Base-by-base conservation (phyloP, 2,888 invertebrate species). In the Hypomecis atomaria region DNA sequence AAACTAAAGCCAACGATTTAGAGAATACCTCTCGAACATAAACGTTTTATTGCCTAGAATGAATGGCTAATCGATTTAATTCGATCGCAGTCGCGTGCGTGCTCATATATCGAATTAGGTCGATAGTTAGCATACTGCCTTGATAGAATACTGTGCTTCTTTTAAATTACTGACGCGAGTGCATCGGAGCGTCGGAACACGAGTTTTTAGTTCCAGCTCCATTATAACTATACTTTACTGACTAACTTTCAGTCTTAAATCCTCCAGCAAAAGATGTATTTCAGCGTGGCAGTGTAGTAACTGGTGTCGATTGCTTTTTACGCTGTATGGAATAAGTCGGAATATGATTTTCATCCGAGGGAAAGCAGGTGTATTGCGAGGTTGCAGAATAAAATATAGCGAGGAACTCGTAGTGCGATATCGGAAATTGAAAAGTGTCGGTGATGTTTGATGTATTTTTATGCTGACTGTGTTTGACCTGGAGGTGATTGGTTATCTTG, bases 331-430 rank as follows among this genome's bases (percentile, higher is more conserved):
- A 83, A 83, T 85, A 85, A 84, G 84, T 87, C 75, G 75, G 81
- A 83, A 83, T 86, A 85, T 84, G 83, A 87, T 88, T 71, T 86
- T 86, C 78, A 84, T 84, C 78, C 73, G 73, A 78, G 83, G 82
- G 86, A 88, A 87, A 87, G 85, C 83, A 65, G 77, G 77, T 70
- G 69, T 80, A 79, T 80, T 79, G 74, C 71, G 76, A 59, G 55
- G 42, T 60, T 65, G 38, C 44, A 63, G 66, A 71, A 72, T 66
- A 65, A 73, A 70, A 69, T 70, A 55, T 55, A 50, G 59, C 56
- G 65, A 56, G 59, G 60, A 69, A 65, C 45, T 65, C 50, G 23
- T 53, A 50, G 53, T 44, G 53, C 60, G 57, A 60, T 65, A 61
- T 65, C 34, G 55, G 37, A 60, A 55, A 68, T 65, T 66, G 58